Percentiles rank a stretch among this genome's conserved stretches.
phyloP scores from a whole-genome alignment of 35 echinoderm and acorn worm genomes.

The Apostichopus japonicus region DNA sequence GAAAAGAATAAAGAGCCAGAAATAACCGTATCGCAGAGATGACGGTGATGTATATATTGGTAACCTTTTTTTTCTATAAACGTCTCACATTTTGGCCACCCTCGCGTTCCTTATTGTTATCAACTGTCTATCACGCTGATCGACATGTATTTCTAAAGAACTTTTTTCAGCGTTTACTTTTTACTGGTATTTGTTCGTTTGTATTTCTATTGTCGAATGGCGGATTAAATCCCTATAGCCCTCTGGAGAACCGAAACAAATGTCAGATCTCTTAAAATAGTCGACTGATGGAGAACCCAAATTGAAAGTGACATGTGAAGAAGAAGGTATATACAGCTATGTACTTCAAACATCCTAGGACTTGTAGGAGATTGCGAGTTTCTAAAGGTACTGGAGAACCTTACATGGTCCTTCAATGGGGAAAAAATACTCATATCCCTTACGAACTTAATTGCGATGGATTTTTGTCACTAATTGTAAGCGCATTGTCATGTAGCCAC shows the following conservation, averaged over 20 bases:
- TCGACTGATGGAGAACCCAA: neutral
- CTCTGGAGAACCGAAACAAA: conserved; percentile 16
- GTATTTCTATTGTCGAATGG: conserved; percentile 23
- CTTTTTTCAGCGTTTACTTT: neutral
- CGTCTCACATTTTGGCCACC: conserved; percentile 15
- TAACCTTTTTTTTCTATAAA: too few species aligned
- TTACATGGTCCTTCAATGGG: too few species aligned
- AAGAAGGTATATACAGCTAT: neutral
- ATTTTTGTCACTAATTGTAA: too few species aligned
- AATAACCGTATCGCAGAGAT: too few species aligned
- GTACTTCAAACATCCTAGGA: neutral
- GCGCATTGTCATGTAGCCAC: too few species aligned
- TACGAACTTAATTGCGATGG: too few species aligned
- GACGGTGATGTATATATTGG: too few species aligned
- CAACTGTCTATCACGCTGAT: conserved; percentile 21
- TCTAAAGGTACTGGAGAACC: too few species aligned
- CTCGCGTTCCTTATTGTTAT: conserved; percentile 26
- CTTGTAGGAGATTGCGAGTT: too few species aligned
- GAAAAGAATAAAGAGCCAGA: too few species aligned
- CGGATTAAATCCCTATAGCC: conserved; percentile 38
- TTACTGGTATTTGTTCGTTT: conserved; percentile 5
- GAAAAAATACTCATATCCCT: too few species aligned
- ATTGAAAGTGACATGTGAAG: conserved; percentile 15
- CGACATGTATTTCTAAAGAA: conserved; percentile 15
- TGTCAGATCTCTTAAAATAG: neutral